A percentile compares a stretch with the other conserved stretches of the same genome.
Evolutionary conservation across 1,140 invertebrate genomes (phyloP).

Genomic region (Phthorimaea operculella): DNA sequence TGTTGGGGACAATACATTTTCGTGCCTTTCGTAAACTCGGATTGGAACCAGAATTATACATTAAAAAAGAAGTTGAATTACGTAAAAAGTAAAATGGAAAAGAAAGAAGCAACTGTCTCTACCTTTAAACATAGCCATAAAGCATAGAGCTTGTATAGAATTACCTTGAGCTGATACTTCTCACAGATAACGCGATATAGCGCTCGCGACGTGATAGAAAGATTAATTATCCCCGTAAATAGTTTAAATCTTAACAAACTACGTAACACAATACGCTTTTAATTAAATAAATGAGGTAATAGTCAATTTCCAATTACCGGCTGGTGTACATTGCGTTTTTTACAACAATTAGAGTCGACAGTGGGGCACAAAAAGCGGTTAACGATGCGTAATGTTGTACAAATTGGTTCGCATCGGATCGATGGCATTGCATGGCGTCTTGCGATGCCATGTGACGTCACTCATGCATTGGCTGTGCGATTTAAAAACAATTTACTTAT

Average conservation of each 20-base stretch:
- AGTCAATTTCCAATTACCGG: slow-evolving; percentile 32
- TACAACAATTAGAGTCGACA: slow-evolving; percentile 28
- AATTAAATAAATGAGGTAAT: slow-evolving; percentile 36
- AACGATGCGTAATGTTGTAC: slow-evolving; percentile 29
- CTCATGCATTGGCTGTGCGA: not conserved
- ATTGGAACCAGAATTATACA: too few species aligned
- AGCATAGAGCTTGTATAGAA: not conserved
- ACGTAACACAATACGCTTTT: slow-evolving; percentile 17
- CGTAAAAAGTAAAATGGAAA: not conserved
- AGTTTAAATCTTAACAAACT: not conserved
- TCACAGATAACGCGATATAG: not conserved
- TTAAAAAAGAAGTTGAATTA: too few species aligned
- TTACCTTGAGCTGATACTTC: not conserved
- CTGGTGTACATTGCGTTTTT: slow-evolving; percentile 21
- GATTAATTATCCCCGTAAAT: not conserved
- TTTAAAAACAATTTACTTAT: too few species aligned
- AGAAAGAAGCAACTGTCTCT: not conserved
- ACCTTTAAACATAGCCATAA: not conserved
- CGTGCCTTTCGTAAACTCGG: not conserved
- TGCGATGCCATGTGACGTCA: not conserved
- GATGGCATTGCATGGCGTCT: not conserved
- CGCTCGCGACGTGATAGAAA: slow-evolving; percentile 4
- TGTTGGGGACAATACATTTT: not conserved
- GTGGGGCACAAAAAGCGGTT: slow-evolving; percentile 25
- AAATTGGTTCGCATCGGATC: slow-evolving; percentile 17